Conservation (phyloP, 2,797 vertebrate genomes). For the Lutjanus campechanus region DNA sequence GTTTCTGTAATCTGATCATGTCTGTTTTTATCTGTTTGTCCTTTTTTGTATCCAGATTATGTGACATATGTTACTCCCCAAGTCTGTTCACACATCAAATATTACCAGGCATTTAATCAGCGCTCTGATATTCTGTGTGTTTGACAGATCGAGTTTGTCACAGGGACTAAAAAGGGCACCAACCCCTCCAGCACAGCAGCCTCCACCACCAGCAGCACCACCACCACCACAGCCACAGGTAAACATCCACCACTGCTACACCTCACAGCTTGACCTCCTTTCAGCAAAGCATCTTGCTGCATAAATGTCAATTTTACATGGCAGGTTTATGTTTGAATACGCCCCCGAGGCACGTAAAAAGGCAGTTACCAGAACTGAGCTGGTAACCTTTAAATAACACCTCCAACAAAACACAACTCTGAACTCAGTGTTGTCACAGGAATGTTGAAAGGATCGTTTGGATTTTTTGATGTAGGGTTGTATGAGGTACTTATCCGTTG, state of each 20-base stretch:
- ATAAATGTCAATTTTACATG: neutral
- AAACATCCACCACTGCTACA: constrained; percentile 1
- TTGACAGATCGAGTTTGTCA: constrained; percentile 96
- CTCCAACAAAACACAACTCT: neutral
- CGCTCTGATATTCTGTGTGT: constrained; percentile 19
- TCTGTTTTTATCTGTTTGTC: no score
- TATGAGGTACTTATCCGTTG: no score
- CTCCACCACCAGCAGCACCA: constrained; percentile 88
- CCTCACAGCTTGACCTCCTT: neutral
- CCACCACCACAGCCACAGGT: constrained; percentile 93
- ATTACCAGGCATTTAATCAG: neutral
- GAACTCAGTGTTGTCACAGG: neutral
- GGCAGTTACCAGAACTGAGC: neutral
- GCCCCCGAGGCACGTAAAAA: neutral
- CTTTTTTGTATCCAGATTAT: no score
- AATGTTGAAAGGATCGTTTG: no score
- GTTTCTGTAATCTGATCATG: no score
- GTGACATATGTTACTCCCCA: no score
- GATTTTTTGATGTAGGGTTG: no score
- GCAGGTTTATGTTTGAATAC: neutral
- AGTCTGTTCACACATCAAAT: neutral
- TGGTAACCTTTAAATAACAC: neutral
- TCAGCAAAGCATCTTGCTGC: neutral
- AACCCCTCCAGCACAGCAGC: constrained; percentile 88
- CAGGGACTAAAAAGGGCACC: constrained; percentile 96